phyloP scores from a whole-genome alignment of 2,797 vertebrate species.

The Myotis myotis region DNA sequence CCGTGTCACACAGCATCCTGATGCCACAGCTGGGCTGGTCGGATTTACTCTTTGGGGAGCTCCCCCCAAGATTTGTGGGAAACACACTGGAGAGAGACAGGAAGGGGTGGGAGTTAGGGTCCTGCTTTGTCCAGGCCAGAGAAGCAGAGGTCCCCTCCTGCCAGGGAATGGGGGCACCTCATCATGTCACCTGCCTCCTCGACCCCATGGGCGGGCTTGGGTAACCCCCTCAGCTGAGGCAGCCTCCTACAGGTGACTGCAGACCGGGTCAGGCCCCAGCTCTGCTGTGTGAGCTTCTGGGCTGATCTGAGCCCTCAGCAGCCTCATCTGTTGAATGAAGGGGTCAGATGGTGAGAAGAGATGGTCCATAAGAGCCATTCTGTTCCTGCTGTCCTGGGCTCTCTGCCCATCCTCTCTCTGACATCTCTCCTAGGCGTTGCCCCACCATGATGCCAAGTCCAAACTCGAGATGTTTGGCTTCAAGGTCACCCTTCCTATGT shows the following conservation, averaged over 20 bases:
- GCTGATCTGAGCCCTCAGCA: not conserved
- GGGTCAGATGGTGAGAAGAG: not conserved
- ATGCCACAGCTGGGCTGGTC: not conserved
- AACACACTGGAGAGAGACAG: not conserved
- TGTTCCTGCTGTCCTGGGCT: not conserved
- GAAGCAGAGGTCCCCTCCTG: too few species aligned
- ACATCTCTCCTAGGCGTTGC: not conserved
- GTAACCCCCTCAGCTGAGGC: not conserved
- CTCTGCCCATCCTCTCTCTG: not conserved
- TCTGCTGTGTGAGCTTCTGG: not conserved
- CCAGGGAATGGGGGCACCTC: not conserved
- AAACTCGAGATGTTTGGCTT: not conserved
- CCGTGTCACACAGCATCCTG: not conserved
- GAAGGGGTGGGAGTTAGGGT: too few species aligned
- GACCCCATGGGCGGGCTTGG: not conserved
- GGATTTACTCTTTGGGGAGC: slow-evolving; percentile 2
- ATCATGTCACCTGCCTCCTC: not conserved
- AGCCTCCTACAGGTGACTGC: not conserved
- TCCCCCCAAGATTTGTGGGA: not conserved
- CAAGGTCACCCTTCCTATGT: not conserved
- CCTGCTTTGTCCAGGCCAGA: too few species aligned
- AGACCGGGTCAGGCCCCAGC: not conserved
- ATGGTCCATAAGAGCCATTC: not conserved
- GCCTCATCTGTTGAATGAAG: not conserved
- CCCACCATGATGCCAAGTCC: not conserved